A percentile compares a stretch with the other conserved stretches of the same genome.
These are phyloP conservation scores for Corythornis leucogaster DNA, from an alignment of 2,797 vertebrate genomes.

Conservation along the genomic window DNA sequence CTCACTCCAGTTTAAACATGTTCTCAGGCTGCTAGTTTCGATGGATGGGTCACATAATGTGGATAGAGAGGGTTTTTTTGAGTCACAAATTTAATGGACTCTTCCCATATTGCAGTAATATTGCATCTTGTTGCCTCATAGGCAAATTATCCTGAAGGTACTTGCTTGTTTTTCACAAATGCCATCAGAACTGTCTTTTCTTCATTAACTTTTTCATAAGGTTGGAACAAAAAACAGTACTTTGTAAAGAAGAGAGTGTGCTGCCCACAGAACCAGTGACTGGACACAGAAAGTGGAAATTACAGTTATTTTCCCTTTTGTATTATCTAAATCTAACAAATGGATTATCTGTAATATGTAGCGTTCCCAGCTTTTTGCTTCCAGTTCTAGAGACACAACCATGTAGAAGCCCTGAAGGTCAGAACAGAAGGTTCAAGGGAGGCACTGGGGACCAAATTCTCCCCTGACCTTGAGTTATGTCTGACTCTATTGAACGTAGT, in stretches of 20 bases:
- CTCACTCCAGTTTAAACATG: slow-evolving; percentile 16
- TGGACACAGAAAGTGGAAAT: not conserved
- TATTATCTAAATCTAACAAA: not conserved
- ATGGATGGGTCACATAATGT: not conserved
- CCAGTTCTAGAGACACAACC: not conserved
- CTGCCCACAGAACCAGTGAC: not conserved
- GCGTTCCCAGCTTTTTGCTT: not conserved
- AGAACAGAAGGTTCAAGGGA: not conserved
- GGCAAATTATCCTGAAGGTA: not conserved
- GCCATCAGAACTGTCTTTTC: not conserved
- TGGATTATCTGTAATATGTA: not conserved
- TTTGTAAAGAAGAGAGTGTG: not conserved
- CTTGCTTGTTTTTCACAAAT: slow-evolving; percentile 21
- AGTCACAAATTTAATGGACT: not conserved
- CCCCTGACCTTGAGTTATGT: not conserved
- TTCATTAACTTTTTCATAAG: not conserved
- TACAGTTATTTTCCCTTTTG: not conserved
- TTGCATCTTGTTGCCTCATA: not conserved
- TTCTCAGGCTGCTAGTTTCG: slow-evolving; percentile 14
- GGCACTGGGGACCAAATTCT: not conserved
- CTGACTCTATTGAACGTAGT: not conserved
- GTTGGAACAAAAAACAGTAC: not conserved
- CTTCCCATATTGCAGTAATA: slow-evolving; percentile 1
- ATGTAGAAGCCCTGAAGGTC: not conserved
- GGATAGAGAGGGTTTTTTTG: not conserved